These are phyloP conservation scores for Trichonephila clavata DNA, from an alignment of 1,140 invertebrate genomes.

Conservation along the genomic window DNA sequence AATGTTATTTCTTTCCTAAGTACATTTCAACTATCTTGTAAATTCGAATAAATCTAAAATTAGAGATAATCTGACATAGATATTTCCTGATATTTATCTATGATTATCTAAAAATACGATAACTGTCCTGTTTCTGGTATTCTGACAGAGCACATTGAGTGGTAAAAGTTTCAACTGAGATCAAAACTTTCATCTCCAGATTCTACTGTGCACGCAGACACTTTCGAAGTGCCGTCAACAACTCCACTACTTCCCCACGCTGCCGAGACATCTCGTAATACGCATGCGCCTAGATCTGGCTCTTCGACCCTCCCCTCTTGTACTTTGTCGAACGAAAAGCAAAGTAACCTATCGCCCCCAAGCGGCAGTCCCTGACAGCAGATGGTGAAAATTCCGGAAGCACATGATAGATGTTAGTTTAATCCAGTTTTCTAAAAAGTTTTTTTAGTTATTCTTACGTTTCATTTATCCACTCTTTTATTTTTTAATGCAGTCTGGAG, in stretches of 20 bases:
- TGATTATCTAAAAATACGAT: too few species aligned
- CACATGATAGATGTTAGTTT: slow-evolving; percentile 43
- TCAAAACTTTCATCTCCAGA: slow-evolving; percentile 29
- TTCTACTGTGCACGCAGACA: background rate
- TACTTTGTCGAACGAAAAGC: background rate
- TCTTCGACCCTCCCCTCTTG: background rate
- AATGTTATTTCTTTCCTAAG: too few species aligned
- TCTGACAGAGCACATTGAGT: background rate
- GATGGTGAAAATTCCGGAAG: slow-evolving; percentile 31
- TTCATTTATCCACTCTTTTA: background rate
- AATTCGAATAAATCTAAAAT: too few species aligned
- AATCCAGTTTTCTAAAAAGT: slow-evolving; percentile 39
- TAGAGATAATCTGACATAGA: too few species aligned
- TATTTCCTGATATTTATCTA: too few species aligned
- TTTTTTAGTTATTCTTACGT: slow-evolving; percentile 9
- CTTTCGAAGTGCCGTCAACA: slow-evolving; percentile 69
- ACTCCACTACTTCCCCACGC: slow-evolving; percentile 33
- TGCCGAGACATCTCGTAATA: background rate
- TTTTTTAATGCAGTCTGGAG: background rate
- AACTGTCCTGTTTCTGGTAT: too few species aligned
- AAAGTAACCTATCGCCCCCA: slow-evolving; percentile 31
- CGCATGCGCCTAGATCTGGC: slow-evolving; percentile 34
- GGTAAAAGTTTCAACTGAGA: background rate
- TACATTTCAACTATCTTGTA: too few species aligned
- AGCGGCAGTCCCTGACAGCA: slow-evolving; percentile 9